phyloP scores from a whole-genome alignment of 2,797 vertebrate genomes.

The Moxostoma hubbsi region DNA sequence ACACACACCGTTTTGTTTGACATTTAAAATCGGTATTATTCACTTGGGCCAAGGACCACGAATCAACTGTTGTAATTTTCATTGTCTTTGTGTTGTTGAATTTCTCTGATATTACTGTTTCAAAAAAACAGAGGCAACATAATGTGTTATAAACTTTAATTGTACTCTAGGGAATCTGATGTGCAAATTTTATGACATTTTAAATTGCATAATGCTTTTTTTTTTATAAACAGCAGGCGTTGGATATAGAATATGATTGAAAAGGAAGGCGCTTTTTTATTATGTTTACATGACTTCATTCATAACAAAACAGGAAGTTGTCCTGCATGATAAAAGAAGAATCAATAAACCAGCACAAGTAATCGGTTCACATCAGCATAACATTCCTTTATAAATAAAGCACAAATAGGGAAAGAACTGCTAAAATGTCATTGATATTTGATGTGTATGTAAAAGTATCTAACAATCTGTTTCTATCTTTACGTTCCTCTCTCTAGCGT shows the following conservation, averaged over 20 bases:
- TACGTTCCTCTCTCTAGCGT: slow-evolving; percentile 32
- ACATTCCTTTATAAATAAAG: slow-evolving; percentile 78
- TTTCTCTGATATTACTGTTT: slow-evolving; percentile 8
- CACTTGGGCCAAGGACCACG: slow-evolving; percentile 77
- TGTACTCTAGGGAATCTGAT: slow-evolving; percentile 75
- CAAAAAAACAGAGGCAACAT: slow-evolving; percentile 66
- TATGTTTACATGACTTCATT: slow-evolving; percentile 76
- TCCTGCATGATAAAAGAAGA: slow-evolving; percentile 73
- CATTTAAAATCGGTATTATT: slow-evolving; percentile 67
- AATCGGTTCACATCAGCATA: slow-evolving; percentile 75
- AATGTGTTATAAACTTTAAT: slow-evolving; percentile 77
- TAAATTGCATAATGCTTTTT: slow-evolving; percentile 77
- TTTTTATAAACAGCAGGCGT: slow-evolving; percentile 71
- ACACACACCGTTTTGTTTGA: slow-evolving; percentile 39
- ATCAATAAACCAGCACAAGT: slow-evolving; percentile 71
- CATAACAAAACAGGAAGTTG: slow-evolving; percentile 18
- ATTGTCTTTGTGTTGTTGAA: slow-evolving; percentile 49
- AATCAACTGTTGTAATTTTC: slow-evolving; percentile 73
- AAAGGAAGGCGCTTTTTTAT: slow-evolving; percentile 70
- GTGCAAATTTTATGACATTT: slow-evolving; percentile 75
- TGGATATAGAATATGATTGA: slow-evolving; percentile 70
- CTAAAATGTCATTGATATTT: slow-evolving; percentile 76
- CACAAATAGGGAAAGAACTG: slow-evolving; percentile 56
- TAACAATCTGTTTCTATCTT: slow-evolving; percentile 69
- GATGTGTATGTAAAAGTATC: slow-evolving; percentile 71